Base-by-base conservation (phyloP, 2,113 vertebrate species). In the Seriola dumerili region DNA sequence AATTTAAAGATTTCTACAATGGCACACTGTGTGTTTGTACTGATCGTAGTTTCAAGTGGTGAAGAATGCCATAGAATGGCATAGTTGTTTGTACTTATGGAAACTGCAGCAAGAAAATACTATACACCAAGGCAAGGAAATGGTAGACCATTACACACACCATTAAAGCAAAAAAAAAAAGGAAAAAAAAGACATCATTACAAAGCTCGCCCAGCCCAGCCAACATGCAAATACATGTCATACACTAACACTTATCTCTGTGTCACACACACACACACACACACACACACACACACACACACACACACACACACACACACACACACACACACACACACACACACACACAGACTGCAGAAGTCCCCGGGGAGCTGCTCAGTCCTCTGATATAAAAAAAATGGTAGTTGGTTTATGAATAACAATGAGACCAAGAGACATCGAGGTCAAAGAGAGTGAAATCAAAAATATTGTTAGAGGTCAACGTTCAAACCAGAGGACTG, bases 161-260 rank as follows among this genome's bases (percentile, higher is more conserved):
- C 80, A 90, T 36, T 44, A 8, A 87, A 84, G 83, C 87, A 81
- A 77, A 80, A 36, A 63, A 63, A 83, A 73, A 72, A 71, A 55
- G 76, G 16, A 36, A 16, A 8, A 74, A 78, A 68, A 44, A 68
- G 42, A 81, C 70, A 34, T 80, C 70, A 86, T 50, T 46, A 76
- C 14, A 81, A 87, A 91, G 85, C 84, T 89, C 32, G 50, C 68
- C 69, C 52, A 70, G 73, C 71, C 57, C 63, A 71, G 76, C 71
- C 36, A 13, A 69, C 94, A 95, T 95, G 94, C 92, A 91, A 76
- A 73, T 32, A 86, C 84, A 89, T 78, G 34, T 84, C 89, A 81
- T 62, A 79, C 68, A 71, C 76, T 29, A 48, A 65, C 74, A 72
- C 29, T 29, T 29, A 29, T 29, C 29, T 29, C 29, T 29, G 29